These are phyloP conservation scores for Coracopsis vasa DNA, from an alignment of 2,113 vertebrate species.

Conservation along the genomic window DNA sequence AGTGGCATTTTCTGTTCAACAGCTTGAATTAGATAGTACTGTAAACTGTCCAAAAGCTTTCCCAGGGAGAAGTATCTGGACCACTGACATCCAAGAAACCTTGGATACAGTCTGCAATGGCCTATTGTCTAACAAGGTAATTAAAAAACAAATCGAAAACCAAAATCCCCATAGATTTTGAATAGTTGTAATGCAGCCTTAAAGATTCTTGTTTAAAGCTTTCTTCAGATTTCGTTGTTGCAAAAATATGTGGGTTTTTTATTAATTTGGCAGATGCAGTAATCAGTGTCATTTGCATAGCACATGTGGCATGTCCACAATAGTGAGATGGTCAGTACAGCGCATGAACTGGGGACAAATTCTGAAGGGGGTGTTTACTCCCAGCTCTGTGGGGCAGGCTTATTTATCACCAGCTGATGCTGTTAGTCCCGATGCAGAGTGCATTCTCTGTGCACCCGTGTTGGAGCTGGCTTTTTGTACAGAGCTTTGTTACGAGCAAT, in stretches of 20 bases:
- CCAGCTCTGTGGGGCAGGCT: constrained; percentile 60
- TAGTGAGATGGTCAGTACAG: constrained; percentile 26
- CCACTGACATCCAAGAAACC: constrained; percentile 47
- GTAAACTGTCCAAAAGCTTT: constrained; percentile 70
- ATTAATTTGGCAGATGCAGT: background rate
- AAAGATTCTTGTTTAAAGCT: background rate
- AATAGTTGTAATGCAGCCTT: background rate
- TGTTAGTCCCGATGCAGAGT: background rate
- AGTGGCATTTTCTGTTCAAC: constrained; percentile 75
- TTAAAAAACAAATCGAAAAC: background rate
- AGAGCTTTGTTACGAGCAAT: background rate
- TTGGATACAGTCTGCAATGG: constrained; percentile 75
- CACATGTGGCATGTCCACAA: constrained; percentile 10
- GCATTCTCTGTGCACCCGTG: background rate
- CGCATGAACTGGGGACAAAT: background rate
- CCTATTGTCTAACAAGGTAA: constrained; percentile 85
- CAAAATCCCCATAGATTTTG: background rate
- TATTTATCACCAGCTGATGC: constrained; percentile 44
- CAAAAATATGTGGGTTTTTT: background rate
- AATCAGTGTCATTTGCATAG: background rate
- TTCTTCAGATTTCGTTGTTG: background rate
- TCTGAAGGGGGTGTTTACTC: constrained; percentile 36
- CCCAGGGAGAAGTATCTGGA: constrained; percentile 68
- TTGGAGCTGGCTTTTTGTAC: background rate
- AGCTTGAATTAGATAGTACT: constrained; percentile 67